Evolutionary conservation across 1,140 invertebrate species (phyloP).

Genomic region (Drosophila erecta): DNA sequence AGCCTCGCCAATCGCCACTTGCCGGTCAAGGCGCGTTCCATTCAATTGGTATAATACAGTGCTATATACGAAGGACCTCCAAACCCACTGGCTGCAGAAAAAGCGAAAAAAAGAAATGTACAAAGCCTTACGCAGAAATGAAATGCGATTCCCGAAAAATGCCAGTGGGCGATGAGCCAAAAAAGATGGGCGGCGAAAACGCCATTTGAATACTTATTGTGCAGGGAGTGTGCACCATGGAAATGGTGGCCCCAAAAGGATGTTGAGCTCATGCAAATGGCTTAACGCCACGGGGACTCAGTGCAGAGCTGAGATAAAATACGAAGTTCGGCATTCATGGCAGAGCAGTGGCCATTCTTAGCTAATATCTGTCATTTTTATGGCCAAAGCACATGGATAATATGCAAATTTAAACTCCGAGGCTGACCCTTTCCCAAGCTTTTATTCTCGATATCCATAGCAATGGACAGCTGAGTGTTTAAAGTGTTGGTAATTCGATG

Average conservation of each 20-base stretch:
- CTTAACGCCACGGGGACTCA: conserved; percentile 15
- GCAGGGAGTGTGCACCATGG: conserved; percentile 3
- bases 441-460: neutral
- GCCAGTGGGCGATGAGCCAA: conserved; percentile 20
- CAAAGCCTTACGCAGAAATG: conserved; percentile 22
- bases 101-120: neutral
- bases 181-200: neutral
- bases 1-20: conserved; percentile 44
- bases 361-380: conserved; percentile 20
- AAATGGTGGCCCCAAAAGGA: conserved; percentile 27
- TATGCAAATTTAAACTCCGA: neutral
- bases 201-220: conserved; percentile 37
- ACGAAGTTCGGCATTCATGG: conserved; percentile 24
- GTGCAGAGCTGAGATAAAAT: conserved; percentile 32
- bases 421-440: neutral
- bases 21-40: conserved; percentile 27
- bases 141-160: conserved; percentile 22
- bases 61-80: conserved; percentile 5
- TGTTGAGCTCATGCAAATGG: conserved; percentile 43
- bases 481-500: neutral
- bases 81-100: neutral
- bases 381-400: conserved; percentile 3
- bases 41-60: conserved; percentile 34
- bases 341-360: conserved; percentile 17
- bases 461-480: neutral